Percentiles rank a stretch among this genome's conserved stretches.
Conservation (phyloP, 2,797 vertebrate genomes). For the Limnodromus scolopaceus region DNA sequence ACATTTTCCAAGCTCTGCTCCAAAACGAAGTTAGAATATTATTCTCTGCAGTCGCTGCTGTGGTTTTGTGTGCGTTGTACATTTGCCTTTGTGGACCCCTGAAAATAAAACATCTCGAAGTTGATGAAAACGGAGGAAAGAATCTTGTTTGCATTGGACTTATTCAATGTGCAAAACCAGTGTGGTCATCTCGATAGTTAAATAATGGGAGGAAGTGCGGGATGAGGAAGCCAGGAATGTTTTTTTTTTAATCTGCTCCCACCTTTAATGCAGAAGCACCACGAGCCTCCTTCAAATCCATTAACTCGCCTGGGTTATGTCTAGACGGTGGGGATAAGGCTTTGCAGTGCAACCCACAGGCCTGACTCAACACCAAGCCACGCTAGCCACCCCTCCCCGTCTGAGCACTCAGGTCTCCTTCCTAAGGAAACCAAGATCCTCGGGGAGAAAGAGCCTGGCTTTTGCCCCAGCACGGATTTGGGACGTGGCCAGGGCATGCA, state of each 20-base stretch:
- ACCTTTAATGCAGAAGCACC: slow-evolving; percentile 9
- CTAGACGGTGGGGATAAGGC: slow-evolving; percentile 51
- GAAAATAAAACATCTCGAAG: slow-evolving; percentile 22
- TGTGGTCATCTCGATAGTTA: background rate
- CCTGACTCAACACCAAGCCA: background rate
- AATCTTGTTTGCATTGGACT: slow-evolving; percentile 46
- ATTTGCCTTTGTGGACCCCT: background rate
- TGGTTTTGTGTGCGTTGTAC: slow-evolving; percentile 13
- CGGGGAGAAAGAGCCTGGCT: background rate
- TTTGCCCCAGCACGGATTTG: slow-evolving; percentile 12
- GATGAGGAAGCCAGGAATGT: background rate
- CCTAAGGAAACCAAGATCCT: slow-evolving; percentile 49
- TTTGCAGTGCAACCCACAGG: slow-evolving; percentile 15
- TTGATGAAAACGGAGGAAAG: background rate
- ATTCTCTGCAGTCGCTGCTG: background rate
- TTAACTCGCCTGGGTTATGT: background rate
- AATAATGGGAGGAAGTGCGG: background rate
- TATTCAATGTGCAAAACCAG: slow-evolving; percentile 13
- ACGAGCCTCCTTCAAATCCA: background rate
- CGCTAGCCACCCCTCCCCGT: background rate
- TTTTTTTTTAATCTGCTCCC: background rate
- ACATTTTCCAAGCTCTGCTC: slow-evolving; percentile 27
- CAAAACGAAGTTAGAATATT: background rate
- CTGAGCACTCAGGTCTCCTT: slow-evolving; percentile 29
- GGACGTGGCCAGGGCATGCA: background rate